Evolutionary conservation across 2,113 vertebrate species (phyloP), one percentile per base, ranked within the genome.

Genomic region (Lichenostomus cassidix): DNA sequence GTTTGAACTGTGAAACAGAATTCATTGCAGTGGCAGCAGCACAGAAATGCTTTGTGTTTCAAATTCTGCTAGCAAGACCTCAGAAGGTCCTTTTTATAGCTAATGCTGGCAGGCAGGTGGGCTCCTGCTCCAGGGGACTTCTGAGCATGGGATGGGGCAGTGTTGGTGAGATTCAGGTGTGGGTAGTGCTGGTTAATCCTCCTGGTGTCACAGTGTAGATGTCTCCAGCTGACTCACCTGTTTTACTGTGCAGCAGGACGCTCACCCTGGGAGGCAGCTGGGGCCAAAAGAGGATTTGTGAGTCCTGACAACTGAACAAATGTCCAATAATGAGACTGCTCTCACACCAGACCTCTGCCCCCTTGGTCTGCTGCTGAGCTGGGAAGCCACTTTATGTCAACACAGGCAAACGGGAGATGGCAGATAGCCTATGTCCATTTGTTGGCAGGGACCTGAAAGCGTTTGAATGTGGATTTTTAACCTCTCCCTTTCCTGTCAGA

Each of bases 401-500:
- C 76, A 37, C 3, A 55, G 71, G 64, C 77, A 53, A 73, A 70
- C 3, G 47, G 42, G 68, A 78, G 70, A 53, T 37, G 64, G 58
- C 55, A 93, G 65, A 60, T 12, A 91, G 65, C 59, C 86, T 29
- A 20, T 24, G 52, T 67, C 49, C 2, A 0, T 87, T 62, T 50
- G 42, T 62, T 94, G 84, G 75, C 79, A 82, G 71, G 77, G 58
- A 90, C 55, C 56, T 88, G 83, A 92, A 87, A 87, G 63, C 5
- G 3, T 74, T 86, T 70, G 44, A 64, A 67, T 53, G 63, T 89
- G 71, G 46, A 74, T 83, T 87, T 94, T 92, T 84, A 92, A 91
- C 74, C 39, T 90, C 78, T 83, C 69, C 69, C 59, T 94, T 95
- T 95, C 92, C 79, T 90, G 28, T 44, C 71, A 37, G 69, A 65